Evolutionary conservation across 1,140 invertebrate genomes (phyloP).

Genomic region (honey bee (Apis mellifera)): Amel_HAv3.1 CM009933.2:4847501-4848000

Average conservation of each 20-base stretch:
- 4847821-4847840: background rate
- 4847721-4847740: constrained; percentile 65
- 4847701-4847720: constrained; percentile 42
- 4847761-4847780: constrained; percentile 59
- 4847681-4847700: constrained; percentile 72
- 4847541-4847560: background rate
- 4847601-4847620: background rate
- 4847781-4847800: constrained; percentile 9
- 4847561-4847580: background rate
- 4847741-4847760: constrained; percentile 76
- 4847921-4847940: constrained; percentile 50
- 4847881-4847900: constrained; percentile 16
- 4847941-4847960: constrained; percentile 88
- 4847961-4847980: constrained; percentile 99
- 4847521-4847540: background rate
- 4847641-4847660: too few relatives aligned
- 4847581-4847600: background rate
- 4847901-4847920: constrained; percentile 65
- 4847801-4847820: constrained; percentile 26
- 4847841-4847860: background rate
- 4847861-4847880: background rate
- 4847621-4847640: background rate
- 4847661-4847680: background rate
- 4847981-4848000: constrained; percentile 96
- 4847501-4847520: background rate